A percentile compares a stretch with the other conserved stretches of the same genome.
Conservation (phyloP, 2,113 vertebrate species). For the Sander lucioperca region DNA sequence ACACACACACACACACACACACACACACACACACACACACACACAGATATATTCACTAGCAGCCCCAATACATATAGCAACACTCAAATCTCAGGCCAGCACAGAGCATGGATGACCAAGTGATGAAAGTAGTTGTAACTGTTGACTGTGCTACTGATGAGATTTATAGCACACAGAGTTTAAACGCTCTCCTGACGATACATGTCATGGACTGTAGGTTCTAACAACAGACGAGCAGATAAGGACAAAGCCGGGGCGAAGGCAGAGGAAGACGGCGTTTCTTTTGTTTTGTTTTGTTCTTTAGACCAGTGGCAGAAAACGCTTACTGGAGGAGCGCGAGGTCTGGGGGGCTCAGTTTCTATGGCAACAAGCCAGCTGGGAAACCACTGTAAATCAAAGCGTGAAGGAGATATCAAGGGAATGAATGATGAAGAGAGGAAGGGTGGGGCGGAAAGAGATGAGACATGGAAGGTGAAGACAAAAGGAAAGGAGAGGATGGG, state of each 20-base stretch:
- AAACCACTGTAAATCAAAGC: conserved; percentile 78
- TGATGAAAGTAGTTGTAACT: not conserved
- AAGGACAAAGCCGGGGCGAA: not conserved
- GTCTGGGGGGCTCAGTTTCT: conserved; percentile 79
- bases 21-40: conserved; percentile 40
- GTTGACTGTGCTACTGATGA: conserved; percentile 18
- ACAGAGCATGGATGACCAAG: not conserved
- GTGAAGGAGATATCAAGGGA: conserved; percentile 79
- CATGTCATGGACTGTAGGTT: conserved; percentile 8
- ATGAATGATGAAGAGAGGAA: conserved; percentile 67
- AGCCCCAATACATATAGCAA: not conserved
- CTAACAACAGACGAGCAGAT: conserved; percentile 4
- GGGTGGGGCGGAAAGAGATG: conserved; percentile 38
- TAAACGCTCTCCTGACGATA: conserved; percentile 18
- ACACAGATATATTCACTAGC: conserved; percentile 18
- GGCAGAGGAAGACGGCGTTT: conserved; percentile 24
- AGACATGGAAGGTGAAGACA: conserved; percentile 47
- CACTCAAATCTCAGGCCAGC: conserved; percentile 10
- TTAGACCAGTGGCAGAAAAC: conserved; percentile 64
- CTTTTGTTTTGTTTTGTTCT: conserved; percentile 40
- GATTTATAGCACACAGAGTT: not conserved
- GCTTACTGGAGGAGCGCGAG: conserved; percentile 50
- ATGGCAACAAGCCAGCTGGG: conserved; percentile 82
- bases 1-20: conserved; percentile 46
- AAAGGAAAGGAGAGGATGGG: conserved; percentile 17